Conservation (phyloP, 2,888 invertebrate species). For the Cephus nigrinus region DNA sequence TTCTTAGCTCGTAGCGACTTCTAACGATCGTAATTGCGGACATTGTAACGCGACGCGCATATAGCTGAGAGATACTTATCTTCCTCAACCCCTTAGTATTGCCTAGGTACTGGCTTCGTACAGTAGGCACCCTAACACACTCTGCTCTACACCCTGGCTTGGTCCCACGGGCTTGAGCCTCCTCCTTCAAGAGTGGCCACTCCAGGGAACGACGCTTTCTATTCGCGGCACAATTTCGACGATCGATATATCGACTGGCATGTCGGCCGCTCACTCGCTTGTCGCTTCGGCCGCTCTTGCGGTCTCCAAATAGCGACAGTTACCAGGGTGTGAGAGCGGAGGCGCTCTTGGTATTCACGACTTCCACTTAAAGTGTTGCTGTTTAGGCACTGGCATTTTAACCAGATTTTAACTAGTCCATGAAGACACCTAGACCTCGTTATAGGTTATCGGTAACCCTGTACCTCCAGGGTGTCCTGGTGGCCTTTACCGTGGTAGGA, state of each 20-base stretch:
- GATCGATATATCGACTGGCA: constrained; percentile 59
- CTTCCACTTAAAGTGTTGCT: constrained; percentile 23
- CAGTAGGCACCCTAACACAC: not conserved
- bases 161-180: not conserved
- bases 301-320: constrained; percentile 36
- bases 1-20: not conserved
- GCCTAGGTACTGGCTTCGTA: not conserved
- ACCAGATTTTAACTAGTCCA: constrained; percentile 6
- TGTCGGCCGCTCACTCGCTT: constrained; percentile 33
- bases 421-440: not conserved
- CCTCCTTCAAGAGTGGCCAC: constrained; percentile 44
- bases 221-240: constrained; percentile 58
- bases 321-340: constrained; percentile 32
- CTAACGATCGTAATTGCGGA: constrained; percentile 30
- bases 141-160: not conserved
- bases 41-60: constrained; percentile 15
- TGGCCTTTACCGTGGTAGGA: not conserved
- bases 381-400: constrained; percentile 19
- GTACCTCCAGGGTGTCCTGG: not conserved
- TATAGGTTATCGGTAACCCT: not conserved
- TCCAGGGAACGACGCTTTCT: constrained; percentile 47
- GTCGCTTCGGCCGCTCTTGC: constrained; percentile 30
- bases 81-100: constrained; percentile 4
- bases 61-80: constrained; percentile 10
- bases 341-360: constrained; percentile 31